phyloP scores from a whole-genome alignment of 2,113 vertebrate genomes.

The Seriola aureovittata region DNA sequence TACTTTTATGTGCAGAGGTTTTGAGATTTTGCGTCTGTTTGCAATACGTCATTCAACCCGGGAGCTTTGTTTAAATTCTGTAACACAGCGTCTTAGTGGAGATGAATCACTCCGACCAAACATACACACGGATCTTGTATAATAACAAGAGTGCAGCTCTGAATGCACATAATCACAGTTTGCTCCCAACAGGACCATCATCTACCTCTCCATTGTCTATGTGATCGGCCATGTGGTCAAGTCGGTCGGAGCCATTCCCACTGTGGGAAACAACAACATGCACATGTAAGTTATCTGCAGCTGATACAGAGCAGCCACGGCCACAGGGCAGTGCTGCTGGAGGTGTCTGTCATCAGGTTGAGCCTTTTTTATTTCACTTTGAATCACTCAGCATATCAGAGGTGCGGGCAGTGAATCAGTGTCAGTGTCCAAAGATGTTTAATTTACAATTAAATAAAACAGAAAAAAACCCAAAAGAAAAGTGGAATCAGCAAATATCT shows the following conservation, averaged over 20 bases:
- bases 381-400: not conserved
- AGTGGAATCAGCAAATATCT: not conserved
- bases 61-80: not conserved
- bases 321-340: not conserved
- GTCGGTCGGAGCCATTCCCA: slow-evolving; percentile 94
- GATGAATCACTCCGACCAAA: slow-evolving; percentile 7
- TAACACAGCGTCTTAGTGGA: not conserved
- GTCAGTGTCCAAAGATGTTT: not conserved
- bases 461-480: not conserved
- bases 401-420: not conserved
- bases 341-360: not conserved
- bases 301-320: not conserved
- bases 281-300: slow-evolving; percentile 90
- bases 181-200: slow-evolving; percentile 90
- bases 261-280: slow-evolving; percentile 85
- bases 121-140: not conserved
- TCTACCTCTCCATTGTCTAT: slow-evolving; percentile 95
- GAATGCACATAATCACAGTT: slow-evolving; percentile 20
- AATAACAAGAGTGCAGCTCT: not conserved
- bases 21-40: not conserved
- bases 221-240: slow-evolving; percentile 96
- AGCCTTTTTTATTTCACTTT: not conserved
- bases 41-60: not conserved
- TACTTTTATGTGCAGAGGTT: not conserved
- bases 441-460: not conserved